Percentiles rank a stretch among this genome's conserved stretches.
phyloP scores from a whole-genome alignment of 2,113 vertebrate species.

The Lanius ludovicianus region DNA sequence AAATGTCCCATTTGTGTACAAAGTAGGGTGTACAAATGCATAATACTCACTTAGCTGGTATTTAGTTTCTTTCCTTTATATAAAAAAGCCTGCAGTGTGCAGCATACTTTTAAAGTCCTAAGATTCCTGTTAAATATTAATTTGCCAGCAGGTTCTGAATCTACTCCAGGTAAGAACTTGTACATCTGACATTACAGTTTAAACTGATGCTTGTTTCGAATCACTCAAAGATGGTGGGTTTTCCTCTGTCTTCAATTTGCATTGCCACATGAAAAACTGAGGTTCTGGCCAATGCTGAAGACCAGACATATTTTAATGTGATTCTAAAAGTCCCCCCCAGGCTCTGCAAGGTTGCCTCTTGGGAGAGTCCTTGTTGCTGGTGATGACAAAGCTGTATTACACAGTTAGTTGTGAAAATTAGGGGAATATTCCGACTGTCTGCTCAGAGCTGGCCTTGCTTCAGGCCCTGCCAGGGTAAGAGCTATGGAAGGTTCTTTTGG shows the following conservation, averaged over 20 bases:
- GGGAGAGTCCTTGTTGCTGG: background rate
- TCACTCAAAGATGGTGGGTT: background rate
- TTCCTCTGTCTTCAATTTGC: background rate
- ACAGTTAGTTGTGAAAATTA: background rate
- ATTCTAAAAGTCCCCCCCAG: background rate
- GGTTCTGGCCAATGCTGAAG: background rate
- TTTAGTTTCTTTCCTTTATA: background rate
- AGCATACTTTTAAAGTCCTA: background rate
- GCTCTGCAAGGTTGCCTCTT: background rate
- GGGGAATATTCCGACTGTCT: background rate
- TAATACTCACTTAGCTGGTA: background rate
- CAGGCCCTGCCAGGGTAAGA: background rate
- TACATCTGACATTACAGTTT: background rate
- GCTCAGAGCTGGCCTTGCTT: background rate
- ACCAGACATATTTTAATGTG: background rate
- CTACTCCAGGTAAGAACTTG: background rate
- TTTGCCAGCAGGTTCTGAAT: background rate
- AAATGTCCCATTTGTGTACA: background rate
- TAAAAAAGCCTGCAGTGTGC: background rate
- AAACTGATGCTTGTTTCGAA: background rate
- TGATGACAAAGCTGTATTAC: background rate
- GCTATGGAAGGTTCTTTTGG: background rate
- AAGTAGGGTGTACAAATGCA: fast-evolving
- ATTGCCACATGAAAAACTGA: background rate
- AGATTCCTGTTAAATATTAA: background rate